A percentile compares a stretch with the other conserved stretches of the same genome.
Conservation (phyloP, 2,888 invertebrate species). For the Ichneumoninae sp. region DNA sequence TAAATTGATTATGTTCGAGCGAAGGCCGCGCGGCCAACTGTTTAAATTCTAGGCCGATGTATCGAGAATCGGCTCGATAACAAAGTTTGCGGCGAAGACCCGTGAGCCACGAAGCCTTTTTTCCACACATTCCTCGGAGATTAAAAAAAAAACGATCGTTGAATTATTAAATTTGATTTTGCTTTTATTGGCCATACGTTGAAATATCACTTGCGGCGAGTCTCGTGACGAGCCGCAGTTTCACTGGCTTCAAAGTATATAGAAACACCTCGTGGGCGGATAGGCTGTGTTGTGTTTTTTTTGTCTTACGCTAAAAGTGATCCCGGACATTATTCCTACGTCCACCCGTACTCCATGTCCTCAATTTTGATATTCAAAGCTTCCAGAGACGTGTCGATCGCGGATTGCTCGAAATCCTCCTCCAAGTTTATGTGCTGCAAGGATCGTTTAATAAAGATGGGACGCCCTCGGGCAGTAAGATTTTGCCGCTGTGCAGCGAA, state of each 20-base stretch:
- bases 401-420: conserved; percentile 76
- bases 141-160: background rate
- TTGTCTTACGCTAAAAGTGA: conserved; percentile 18
- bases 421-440: conserved; percentile 77
- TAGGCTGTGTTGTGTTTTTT: conserved; percentile 27
- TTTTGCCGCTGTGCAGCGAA: background rate
- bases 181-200: conserved; percentile 43
- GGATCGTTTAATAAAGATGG: conserved; percentile 18
- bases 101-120: background rate
- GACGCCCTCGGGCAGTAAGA: background rate
- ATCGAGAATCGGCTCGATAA: background rate
- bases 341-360: conserved; percentile 81
- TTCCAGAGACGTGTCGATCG: conserved; percentile 79
- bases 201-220: conserved; percentile 58
- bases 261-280: background rate
- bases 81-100: background rate
- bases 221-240: conserved; percentile 5
- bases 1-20: background rate
- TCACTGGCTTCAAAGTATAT: conserved; percentile 26
- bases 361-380: conserved; percentile 80
- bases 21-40: conserved; percentile 31
- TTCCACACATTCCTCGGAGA: background rate
- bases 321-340: conserved; percentile 57
- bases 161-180: conserved; percentile 26
- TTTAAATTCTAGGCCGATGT: conserved; percentile 23